Evolutionary conservation across 1,140 invertebrate genomes (phyloP).

Genomic region (Rhagoletis pomonella): DNA sequence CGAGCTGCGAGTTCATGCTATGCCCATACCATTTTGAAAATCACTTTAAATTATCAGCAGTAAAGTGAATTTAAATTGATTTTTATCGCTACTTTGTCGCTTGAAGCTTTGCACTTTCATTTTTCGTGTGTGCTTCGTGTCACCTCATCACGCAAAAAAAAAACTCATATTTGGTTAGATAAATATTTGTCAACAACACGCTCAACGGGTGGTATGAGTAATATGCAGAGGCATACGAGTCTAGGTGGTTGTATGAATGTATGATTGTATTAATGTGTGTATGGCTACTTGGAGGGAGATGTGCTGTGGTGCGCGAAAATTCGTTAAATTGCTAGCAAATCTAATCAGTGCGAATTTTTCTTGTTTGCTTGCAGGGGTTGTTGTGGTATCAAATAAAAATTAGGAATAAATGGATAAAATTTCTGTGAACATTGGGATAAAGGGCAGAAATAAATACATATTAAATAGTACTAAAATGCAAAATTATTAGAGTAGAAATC

Average conservation of each 20-base stretch:
- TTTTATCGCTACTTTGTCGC: constrained; percentile 11
- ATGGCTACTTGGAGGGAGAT: neutral
- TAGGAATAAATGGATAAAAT: no score
- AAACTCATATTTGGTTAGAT: constrained; percentile 37
- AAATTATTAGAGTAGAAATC: no score
- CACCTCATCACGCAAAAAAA: neutral
- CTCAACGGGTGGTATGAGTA: constrained; percentile 10
- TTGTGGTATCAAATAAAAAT: neutral
- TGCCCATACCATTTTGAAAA: neutral
- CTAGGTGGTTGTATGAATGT: neutral
- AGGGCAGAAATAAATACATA: no score
- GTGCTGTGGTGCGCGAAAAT: constrained; percentile 35
- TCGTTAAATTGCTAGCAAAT: constrained; percentile 50
- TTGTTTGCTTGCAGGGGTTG: neutral
- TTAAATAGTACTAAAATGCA: no score
- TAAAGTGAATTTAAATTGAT: constrained; percentile 48
- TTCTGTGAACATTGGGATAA: no score
- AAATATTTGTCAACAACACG: constrained; percentile 32
- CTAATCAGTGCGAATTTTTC: constrained; percentile 40
- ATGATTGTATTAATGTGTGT: no score
- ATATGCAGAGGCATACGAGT: neutral
- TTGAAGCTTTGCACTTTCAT: neutral
- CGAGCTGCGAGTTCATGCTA: no score
- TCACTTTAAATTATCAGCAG: constrained; percentile 46
- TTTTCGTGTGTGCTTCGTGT: neutral